Evolutionary conservation across 1,140 invertebrate species (phyloP).

Genomic region (Oppia nitens): DNA sequence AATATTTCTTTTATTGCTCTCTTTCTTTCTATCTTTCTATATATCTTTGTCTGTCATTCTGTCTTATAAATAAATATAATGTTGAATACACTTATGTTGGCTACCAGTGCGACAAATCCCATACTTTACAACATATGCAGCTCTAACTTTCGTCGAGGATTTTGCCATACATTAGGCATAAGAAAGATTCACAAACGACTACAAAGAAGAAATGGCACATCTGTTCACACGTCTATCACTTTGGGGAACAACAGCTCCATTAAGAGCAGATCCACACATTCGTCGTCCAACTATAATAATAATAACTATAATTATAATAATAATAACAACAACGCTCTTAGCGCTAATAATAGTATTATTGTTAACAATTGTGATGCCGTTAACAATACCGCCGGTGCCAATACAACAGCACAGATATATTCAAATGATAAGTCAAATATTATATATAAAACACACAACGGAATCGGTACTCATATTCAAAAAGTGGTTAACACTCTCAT

Average conservation of each 20-base stretch:
- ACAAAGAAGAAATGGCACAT: not conserved
- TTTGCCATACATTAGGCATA: slow-evolving; percentile 26
- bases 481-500: not conserved
- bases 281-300: not conserved
- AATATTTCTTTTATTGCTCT: no score
- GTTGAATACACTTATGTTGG: not conserved
- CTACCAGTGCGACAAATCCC: slow-evolving; percentile 57
- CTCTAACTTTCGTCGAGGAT: slow-evolving; percentile 69
- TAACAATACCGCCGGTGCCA: no score
- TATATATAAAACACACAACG: no score
- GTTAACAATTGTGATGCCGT: not conserved
- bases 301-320: not conserved
- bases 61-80: no score
- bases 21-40: no score
- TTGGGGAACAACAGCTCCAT: not conserved
- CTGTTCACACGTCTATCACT: not conserved
- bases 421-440: no score
- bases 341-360: not conserved
- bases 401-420: no score
- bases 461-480: not conserved
- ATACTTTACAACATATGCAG: slow-evolving; percentile 69
- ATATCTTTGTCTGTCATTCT: no score
- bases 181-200: not conserved
- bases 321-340: not conserved
- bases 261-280: not conserved